A percentile compares a stretch with the other conserved stretches of the same genome.
These are phyloP conservation scores for Burhinus oedicnemus DNA, from an alignment of 2,113 vertebrate species.

Conservation along the genomic window DNA sequence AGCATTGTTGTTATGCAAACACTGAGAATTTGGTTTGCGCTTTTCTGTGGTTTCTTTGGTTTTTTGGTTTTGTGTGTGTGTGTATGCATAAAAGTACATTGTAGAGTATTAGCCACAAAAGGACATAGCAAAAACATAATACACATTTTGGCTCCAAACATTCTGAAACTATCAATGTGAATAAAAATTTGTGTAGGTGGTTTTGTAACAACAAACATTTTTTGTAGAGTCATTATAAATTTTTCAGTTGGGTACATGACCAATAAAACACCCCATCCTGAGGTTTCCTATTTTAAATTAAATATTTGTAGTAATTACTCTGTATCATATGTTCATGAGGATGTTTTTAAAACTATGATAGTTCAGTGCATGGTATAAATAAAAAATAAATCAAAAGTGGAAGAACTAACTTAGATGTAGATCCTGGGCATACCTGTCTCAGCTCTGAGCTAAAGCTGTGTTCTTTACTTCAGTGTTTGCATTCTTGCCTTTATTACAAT, in stretches of 20 bases:
- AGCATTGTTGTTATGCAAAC: background rate
- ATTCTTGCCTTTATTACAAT: background rate
- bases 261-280: background rate
- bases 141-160: background rate
- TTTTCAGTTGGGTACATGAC: background rate
- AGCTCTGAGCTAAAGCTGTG: background rate
- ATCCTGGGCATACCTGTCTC: background rate
- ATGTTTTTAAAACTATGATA: background rate
- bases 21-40: background rate
- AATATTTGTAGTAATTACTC: background rate
- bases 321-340: background rate
- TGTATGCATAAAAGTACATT: background rate
- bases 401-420: background rate
- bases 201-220: background rate
- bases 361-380: background rate
- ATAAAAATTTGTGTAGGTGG: background rate
- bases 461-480: background rate
- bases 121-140: background rate
- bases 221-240: background rate
- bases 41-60: background rate
- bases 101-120: background rate
- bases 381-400: background rate
- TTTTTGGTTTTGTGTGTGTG: background rate
- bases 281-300: background rate
- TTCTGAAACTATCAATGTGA: background rate